These are phyloP conservation scores for Pelecanoides urinatrix DNA, from an alignment of 2,113 vertebrate species.

Conservation along the genomic window DNA sequence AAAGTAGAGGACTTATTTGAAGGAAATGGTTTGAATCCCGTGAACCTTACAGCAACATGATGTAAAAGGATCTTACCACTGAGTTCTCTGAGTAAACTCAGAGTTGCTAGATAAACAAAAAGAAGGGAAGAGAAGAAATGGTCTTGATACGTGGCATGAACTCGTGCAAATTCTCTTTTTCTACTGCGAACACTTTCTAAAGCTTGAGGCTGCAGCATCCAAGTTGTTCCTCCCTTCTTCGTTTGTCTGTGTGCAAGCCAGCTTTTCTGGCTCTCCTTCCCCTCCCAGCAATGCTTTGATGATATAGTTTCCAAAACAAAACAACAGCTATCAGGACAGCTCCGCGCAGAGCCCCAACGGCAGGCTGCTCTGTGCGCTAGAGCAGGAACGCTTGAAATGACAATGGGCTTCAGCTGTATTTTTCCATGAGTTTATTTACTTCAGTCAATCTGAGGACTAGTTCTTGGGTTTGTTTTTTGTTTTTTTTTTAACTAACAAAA, in stretches of 20 bases:
- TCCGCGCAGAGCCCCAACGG: neutral
- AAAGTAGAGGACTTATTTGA: neutral
- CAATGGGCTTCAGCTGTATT: neutral
- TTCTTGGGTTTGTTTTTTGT: neutral
- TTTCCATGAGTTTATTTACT: neutral
- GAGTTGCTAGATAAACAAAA: neutral
- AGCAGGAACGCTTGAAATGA: neutral
- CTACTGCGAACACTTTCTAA: neutral
- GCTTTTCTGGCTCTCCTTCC: neutral
- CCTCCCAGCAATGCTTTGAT: neutral
- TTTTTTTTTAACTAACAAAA: neutral
- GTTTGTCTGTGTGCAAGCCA: neutral
- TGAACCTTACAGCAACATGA: neutral
- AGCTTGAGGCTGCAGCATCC: neutral
- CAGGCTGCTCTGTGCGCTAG: fast-evolving
- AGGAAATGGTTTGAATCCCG: neutral
- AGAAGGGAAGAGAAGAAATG: neutral
- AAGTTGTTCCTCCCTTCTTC: neutral
- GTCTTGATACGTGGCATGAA: neutral
- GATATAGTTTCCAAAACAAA: neutral
- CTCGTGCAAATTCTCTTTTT: neutral
- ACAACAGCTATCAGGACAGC: neutral
- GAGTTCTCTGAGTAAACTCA: neutral
- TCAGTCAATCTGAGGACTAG: neutral
- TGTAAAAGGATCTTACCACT: neutral